phyloP scores from a whole-genome alignment of 2,113 vertebrate genomes.

The Cairina moschata region DNA sequence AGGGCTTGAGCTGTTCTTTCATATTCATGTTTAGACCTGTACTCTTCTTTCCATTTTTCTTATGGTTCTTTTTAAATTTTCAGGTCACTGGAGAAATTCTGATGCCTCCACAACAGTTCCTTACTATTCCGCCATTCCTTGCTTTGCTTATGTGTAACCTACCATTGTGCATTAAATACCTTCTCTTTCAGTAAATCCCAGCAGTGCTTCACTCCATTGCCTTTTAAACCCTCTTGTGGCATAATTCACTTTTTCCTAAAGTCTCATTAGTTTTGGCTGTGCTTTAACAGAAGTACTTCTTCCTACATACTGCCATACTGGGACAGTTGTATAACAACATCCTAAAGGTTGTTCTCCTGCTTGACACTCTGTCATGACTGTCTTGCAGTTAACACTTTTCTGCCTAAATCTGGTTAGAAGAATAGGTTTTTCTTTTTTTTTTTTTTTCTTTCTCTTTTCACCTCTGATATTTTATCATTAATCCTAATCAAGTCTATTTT shows the following conservation, averaged over 20 bases:
- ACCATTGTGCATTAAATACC: not conserved
- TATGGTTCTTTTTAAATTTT: slow-evolving; percentile 31
- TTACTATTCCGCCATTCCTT: not conserved
- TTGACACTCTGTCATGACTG: not conserved
- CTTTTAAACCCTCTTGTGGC: not conserved
- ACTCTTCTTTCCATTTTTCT: slow-evolving; percentile 36
- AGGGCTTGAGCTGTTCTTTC: slow-evolving; percentile 15
- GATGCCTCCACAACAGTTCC: slow-evolving; percentile 7
- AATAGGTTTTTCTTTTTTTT: not conserved
- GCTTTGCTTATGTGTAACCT: not conserved
- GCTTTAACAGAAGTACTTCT: not conserved
- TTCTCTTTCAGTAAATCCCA: not conserved
- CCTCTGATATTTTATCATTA: not conserved
- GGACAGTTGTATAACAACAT: not conserved
- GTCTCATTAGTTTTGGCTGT: not conserved
- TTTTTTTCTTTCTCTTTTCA: not conserved
- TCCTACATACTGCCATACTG: not conserved
- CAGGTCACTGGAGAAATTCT: slow-evolving; percentile 41
- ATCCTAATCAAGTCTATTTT: not conserved
- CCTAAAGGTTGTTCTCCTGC: not conserved
- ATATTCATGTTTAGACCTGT: not conserved
- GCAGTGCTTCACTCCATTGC: not conserved
- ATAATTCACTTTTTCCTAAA: not conserved
- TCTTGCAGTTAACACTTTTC: not conserved
- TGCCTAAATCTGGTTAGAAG: not conserved